Percentiles rank a stretch among this genome's conserved stretches.
These are phyloP conservation scores for Coreius guichenoti DNA, from an alignment of 2,797 vertebrate species.

Conservation along the genomic window DNA sequence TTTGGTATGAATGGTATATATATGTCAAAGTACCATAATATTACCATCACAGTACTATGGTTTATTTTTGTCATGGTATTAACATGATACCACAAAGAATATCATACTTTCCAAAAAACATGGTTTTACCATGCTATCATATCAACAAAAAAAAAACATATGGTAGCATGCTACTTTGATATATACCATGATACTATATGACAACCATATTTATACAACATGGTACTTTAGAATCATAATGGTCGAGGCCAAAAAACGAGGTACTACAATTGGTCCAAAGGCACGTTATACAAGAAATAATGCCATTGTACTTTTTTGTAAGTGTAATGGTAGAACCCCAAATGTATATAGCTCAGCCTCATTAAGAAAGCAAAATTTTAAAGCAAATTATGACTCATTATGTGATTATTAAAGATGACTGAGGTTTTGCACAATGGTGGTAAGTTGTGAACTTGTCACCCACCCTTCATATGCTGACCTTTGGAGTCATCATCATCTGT, in stretches of 20 bases:
- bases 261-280: neutral
- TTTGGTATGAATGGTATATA: neutral
- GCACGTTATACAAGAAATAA: neutral
- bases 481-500: slow-evolving; percentile 84
- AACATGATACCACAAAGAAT: too few relatives aligned
- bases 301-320: slow-evolving; percentile 5
- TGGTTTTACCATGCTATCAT: neutral
- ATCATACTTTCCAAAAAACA: neutral
- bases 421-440: slow-evolving; percentile 62
- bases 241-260: neutral
- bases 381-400: slow-evolving; percentile 35
- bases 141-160: neutral
- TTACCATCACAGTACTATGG: neutral
- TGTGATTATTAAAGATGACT: slow-evolving; percentile 41
- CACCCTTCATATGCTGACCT: slow-evolving; percentile 78
- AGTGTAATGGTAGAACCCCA: neutral
- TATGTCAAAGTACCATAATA: neutral
- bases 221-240: neutral
- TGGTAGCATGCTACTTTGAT: neutral
- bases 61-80: neutral
- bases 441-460: slow-evolving; percentile 77
- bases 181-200: neutral
- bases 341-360: slow-evolving; percentile 3
- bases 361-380: neutral
- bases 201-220: neutral